These are phyloP conservation scores for Apeira syringaria DNA, from an alignment of 2,888 invertebrate species.

Conservation along the genomic window DNA sequence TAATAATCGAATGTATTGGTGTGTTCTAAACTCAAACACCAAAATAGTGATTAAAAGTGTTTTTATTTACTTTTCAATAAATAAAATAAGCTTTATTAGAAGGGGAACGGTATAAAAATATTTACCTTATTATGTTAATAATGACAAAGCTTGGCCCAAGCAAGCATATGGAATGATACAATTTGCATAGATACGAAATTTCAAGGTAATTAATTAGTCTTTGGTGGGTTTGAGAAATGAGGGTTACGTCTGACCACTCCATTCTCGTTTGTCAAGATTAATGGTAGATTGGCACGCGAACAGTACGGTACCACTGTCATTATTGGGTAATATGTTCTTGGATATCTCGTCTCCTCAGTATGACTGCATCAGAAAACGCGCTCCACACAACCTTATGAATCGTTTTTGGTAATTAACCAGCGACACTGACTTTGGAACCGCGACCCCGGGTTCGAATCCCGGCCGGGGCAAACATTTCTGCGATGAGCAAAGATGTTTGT, in stretches of 20 bases:
- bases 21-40: too few relatives aligned
- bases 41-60: too few relatives aligned
- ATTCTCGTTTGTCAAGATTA: conserved; percentile 68
- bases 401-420: too few relatives aligned
- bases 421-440: too few relatives aligned
- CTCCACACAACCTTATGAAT: too few relatives aligned
- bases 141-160: conserved; percentile 36
- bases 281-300: conserved; percentile 58
- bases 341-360: conserved; percentile 3
- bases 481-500: too few relatives aligned
- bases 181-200: conserved; percentile 70
- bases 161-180: conserved; percentile 47
- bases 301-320: conserved; percentile 46
- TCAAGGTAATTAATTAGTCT: conserved; percentile 62
- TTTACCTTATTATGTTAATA: conserved; percentile 19
- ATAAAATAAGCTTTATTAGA: too few relatives aligned
- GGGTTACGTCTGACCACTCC: conserved; percentile 71
- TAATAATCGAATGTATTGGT: too few relatives aligned
- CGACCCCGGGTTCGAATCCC: too few relatives aligned
- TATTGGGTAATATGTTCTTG: conserved; percentile 37
- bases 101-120: too few relatives aligned
- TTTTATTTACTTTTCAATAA: too few relatives aligned
- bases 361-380: not conserved
- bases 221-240: conserved; percentile 67
- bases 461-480: too few relatives aligned